Base-by-base conservation (phyloP, 2,888 invertebrate genomes). In the Apotomis betuletana region DNA sequence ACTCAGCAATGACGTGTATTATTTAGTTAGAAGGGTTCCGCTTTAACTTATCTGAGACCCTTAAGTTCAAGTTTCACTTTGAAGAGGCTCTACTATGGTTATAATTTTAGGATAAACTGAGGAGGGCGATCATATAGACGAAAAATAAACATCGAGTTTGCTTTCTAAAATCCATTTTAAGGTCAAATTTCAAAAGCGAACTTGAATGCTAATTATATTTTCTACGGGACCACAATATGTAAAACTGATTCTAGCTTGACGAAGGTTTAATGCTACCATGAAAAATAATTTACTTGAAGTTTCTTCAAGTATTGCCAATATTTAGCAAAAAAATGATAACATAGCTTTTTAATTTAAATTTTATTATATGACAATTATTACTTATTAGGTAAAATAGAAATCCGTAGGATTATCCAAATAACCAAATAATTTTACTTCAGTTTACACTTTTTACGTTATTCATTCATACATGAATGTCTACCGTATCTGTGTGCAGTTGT, bases 1-100 rank as follows among this genome's bases (percentile, higher is more conserved):
- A 69, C 69, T 63, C 63, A 5, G 49, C 49, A 4, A 41, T 69
- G 69, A 69, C 69, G 69, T 69, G 69, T 63, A 63, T 55, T 52
- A 49, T 57, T 58, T 58, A 3, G 41, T 36, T 69, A 51, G 38
- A n/a, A 0, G 69, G 63, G 69, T 58, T 58, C 63, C 41, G 69
- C 27, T 27, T 4, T 10, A 5, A 12, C 5, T 9, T 12, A 36
- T 9, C 10, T 4, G 9, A 57, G 36, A 12, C 36, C 12, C n/a
- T 58, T n/a, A 38, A n/a, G 10, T 12, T 58, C 12, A 46, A 0
- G 46, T 9, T 46, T 9, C 15, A 15, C 15, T 15, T 15, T 15
- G 1, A 15, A 15, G 15, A 15, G 15, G 15, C 15, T 15, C 15
- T 15, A 15, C 0, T 0, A 15, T 15, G 15, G 15, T 15, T 4